Evolutionary conservation across 2,888 invertebrate species (phyloP), one percentile per base, ranked within the genome.

Genomic region (Netelia inedita): DNA sequence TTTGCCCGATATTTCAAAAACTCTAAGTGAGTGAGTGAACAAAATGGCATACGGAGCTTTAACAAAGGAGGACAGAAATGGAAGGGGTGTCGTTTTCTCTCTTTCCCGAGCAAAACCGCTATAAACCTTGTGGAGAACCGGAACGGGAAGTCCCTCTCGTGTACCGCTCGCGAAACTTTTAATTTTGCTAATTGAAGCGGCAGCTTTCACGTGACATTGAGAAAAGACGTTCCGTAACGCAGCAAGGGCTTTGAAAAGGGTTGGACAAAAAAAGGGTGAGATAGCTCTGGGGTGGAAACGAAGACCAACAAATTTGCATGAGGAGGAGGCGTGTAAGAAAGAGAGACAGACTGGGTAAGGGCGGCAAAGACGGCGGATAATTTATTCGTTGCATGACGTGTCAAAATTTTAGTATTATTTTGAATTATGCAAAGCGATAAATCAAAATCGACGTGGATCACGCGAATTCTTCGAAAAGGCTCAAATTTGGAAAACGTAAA

Each of bases 151-250:
- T 11, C 46, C 14, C 43, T 19, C 50, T 28, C 16, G 19, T 43
- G 53, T 50, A 63, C 69, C 35, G 35, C 35, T 2, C 53, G 61
- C 16, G 72, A 57, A 78, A 66, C 76, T 82, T 82, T 76, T 82
- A 72, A 82, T 73, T 82, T 82, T 53, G 35, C 82, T 82, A 73
- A 78, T 78, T 78, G 78, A 78, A 68, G 59, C 53, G 69, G 41
- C 50, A 69, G 63, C 59, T 83, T 79, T 63, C 73, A 8, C 78
- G 46, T 78, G 68, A 68, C 53, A 50, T 72, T 72, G 79, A 79
- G 19, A 66, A 79, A 73, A 68, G 72, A 72, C 55, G 61, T 43
- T 55, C 57, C 35, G 43, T 28, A 50, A 66, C 46, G 10, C 16
- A 43, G 53, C 59, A 23, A 76, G 53, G 61, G 53, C n/a, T 72